Conservation (phyloP, 2,797 vertebrate genomes). For the Ammospiza maritima region DNA sequence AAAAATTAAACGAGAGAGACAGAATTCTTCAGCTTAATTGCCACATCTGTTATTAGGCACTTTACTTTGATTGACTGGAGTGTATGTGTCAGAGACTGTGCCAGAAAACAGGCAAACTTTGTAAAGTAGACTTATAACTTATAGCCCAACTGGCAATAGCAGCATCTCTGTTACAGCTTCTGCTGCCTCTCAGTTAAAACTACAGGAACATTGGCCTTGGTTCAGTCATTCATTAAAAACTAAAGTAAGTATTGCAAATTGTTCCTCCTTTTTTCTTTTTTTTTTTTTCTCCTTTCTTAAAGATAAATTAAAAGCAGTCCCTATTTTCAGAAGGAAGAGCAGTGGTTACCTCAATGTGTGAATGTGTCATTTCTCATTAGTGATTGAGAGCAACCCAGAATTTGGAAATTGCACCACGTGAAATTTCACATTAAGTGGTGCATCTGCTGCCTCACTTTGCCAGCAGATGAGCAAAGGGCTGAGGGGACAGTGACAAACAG, state of each 20-base stretch:
- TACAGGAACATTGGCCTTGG: background rate
- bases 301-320: background rate
- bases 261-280: background rate
- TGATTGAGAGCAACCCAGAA: background rate
- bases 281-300: background rate
- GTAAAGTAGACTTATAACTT: conserved; percentile 50
- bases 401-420: background rate
- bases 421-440: background rate
- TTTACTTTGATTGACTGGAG: conserved; percentile 79
- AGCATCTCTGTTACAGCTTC: conserved; percentile 38
- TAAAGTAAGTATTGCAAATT: background rate
- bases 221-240: conserved; percentile 21
- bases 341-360: background rate
- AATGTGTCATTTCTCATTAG: background rate
- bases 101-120: conserved; percentile 69
- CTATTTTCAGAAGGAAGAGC: background rate
- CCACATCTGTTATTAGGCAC: conserved; percentile 77
- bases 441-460: background rate
- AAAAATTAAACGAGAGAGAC: conserved; percentile 70
- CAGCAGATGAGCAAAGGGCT: background rate
- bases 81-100: conserved; percentile 65
- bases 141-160: conserved; percentile 45
- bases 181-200: conserved; percentile 3
- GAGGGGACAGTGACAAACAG: background rate
- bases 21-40: conserved; percentile 76